Evolutionary conservation across 2,113 vertebrate genomes (phyloP), one percentile per base, ranked within the genome.

Genomic region (Glaucidium brasilianum): DNA sequence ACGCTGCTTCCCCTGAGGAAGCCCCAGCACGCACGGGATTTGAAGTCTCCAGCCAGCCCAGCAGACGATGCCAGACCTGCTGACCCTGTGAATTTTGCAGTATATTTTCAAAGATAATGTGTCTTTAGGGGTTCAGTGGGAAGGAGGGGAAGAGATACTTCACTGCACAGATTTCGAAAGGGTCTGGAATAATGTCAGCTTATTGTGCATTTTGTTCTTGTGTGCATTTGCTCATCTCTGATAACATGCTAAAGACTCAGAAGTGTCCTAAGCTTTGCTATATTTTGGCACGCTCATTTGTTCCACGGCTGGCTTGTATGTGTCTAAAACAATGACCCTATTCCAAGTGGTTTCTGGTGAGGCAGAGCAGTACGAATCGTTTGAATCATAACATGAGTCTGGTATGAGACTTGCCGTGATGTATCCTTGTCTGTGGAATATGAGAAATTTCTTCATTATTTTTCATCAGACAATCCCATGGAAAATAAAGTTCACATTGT

Each of bases 261-360:
- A 97, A 89, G 63, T 53, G 79, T 91, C n/a, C 59, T 49, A 58
- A 87, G 76, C 74, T 82, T 83, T 19, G 13, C 43, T 82, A 1
- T 66, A 22, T 90, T 69, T 73, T 68, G 85, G 77, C 26, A 0
- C 30, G 49, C 81, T 96, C 81, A 82, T 88, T 87, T 90, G 58
- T 96, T 97, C 79, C 75, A 84, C 0, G 18, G 69, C 37, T 72
- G 88, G 37, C 90, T 71, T 73, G 74, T 49, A 73, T n/a, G 16
- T 39, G 21, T 95, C 88, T 88, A 94, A 88, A 85, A 68, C 62
- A 26, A 12, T 2, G 6, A 22, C 4, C 49, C 16, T 43, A 67
- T 96, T 97, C 96, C 96, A 96, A 97, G 93, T 80, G 49, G 78
- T 93, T 95, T 96, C 94, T 92, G 91, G 87, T 90, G 85, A 95